These are phyloP conservation scores for Chaitophorus viminalis DNA, from an alignment of 2,888 invertebrate genomes.

Conservation along the genomic window DNA sequence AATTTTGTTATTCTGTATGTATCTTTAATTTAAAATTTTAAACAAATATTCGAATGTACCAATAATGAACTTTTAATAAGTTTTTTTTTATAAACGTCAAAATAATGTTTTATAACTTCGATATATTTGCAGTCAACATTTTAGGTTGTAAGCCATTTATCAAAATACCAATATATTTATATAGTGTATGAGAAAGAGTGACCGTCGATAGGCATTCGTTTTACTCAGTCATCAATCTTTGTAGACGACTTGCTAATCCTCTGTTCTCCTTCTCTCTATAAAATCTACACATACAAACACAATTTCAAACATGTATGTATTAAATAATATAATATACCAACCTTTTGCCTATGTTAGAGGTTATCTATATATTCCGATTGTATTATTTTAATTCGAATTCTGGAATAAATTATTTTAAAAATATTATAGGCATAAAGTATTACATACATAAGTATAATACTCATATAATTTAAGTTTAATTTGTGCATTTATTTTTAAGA, in stretches of 20 bases:
- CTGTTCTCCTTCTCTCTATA: background rate
- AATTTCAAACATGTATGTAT: too few relatives aligned
- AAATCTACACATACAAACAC: background rate
- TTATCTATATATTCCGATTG: background rate
- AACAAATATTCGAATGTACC: too few relatives aligned
- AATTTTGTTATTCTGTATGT: background rate
- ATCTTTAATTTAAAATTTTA: too few relatives aligned
- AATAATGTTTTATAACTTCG: conserved; percentile 9
- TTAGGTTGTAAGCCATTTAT: conserved; percentile 31
- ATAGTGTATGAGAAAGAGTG: background rate
- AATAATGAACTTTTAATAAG: conserved; percentile 1
- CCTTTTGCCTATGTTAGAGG: background rate
- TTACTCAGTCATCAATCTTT: conserved; percentile 47
- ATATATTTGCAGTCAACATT: conserved; percentile 10
- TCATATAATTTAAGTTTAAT: background rate
- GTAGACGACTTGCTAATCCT: conserved; percentile 14
- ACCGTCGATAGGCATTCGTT: conserved; percentile 23
- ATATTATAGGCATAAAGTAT: background rate
- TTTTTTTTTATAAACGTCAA: background rate
- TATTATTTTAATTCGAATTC: background rate
- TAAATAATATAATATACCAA: too few relatives aligned
- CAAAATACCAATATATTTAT: conserved; percentile 29
- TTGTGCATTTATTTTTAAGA: background rate
- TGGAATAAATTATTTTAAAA: background rate
- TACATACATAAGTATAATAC: background rate